phyloP scores from a whole-genome alignment of 2,888 invertebrate species.

The Eudasyphora cyanicolor region DNA sequence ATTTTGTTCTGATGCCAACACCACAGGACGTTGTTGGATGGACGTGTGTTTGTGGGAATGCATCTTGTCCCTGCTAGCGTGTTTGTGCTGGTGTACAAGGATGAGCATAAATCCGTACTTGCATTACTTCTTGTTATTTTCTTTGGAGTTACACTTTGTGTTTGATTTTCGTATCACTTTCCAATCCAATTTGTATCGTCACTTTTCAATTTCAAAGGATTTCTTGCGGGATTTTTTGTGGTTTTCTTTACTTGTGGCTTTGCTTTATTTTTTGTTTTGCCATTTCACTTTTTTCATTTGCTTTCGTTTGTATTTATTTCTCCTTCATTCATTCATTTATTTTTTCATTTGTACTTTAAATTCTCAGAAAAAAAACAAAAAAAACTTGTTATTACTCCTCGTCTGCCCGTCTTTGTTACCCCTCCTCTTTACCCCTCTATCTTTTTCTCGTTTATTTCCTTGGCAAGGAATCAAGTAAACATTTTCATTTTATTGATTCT shows the following conservation, averaged over 20 bases:
- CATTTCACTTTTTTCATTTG: conserved; percentile 20
- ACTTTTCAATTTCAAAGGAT: neutral
- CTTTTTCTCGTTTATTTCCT: conserved; percentile 55
- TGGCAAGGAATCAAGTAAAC: conserved; percentile 58
- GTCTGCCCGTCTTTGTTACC: too few species aligned
- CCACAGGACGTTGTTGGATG: neutral
- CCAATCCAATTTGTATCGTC: neutral
- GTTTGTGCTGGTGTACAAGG: neutral
- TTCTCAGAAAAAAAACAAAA: conserved; percentile 16
- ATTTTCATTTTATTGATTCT: neutral
- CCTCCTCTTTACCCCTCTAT: conserved; percentile 45
- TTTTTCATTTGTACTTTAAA: conserved; percentile 25
- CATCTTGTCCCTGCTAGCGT: too few species aligned
- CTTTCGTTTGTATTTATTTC: conserved; percentile 65
- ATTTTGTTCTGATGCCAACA: conserved; percentile 36
- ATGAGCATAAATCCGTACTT: too few species aligned
- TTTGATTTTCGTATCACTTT: conserved; percentile 30
- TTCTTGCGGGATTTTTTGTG: conserved; percentile 8
- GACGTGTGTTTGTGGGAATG: neutral
- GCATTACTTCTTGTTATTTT: too few species aligned
- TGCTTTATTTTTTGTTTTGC: neutral
- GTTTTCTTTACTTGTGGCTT: conserved; percentile 35
- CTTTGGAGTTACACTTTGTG: neutral
- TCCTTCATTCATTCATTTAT: conserved; percentile 50
- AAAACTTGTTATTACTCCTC: too few species aligned